Conservation (phyloP, 1,140 invertebrate species). For the Neotoxoptera formosana region DNA sequence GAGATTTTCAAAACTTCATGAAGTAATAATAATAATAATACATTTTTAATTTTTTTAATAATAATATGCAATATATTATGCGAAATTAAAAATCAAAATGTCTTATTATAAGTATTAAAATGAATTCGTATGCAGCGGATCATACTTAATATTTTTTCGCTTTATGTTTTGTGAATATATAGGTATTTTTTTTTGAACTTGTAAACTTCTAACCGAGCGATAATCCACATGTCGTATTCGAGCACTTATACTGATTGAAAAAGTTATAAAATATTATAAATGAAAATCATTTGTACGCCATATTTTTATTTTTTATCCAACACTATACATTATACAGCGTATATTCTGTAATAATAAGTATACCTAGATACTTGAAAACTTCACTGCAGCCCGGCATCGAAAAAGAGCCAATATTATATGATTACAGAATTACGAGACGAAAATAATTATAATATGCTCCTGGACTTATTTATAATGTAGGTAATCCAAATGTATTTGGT, state of each 20-base stretch:
- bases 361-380: not conserved
- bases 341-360: not conserved
- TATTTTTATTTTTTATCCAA: not conserved
- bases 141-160: not conserved
- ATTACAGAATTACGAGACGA: not conserved
- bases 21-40: not conserved
- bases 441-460: not conserved
- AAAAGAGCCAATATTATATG: not conserved
- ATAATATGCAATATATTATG: not conserved
- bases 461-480: not conserved
- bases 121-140: not conserved
- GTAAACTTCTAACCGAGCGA: not conserved
- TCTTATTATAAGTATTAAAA: not conserved
- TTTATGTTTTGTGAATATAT: not conserved
- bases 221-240: not conserved
- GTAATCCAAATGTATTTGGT: not conserved
- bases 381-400: not conserved
- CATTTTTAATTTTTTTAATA: too few relatives aligned
- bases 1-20: not conserved
- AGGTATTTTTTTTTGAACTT: not conserved
- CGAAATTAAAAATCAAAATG: not conserved
- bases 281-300: slow-evolving; percentile 1
- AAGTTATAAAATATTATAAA: not conserved
- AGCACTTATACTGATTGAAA: not conserved
- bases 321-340: not conserved